Conservation (phyloP, 2,888 invertebrate genomes). For the Pandemis heparana region DNA sequence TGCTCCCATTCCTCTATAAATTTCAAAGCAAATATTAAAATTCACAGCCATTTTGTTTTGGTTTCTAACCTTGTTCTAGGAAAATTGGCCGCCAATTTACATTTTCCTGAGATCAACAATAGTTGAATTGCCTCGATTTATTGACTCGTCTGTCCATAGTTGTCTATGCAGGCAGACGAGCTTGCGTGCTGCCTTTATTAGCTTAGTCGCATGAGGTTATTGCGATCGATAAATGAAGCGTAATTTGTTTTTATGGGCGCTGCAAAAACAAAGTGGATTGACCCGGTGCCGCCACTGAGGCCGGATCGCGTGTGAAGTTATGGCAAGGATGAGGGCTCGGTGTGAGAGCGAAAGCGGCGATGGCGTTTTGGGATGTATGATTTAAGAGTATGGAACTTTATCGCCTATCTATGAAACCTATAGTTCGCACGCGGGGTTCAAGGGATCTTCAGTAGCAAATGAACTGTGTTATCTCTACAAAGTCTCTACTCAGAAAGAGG, state of each 20-base stretch:
- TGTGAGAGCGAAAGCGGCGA: constrained; percentile 22
- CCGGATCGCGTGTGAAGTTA: constrained; percentile 72
- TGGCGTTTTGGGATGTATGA: not conserved
- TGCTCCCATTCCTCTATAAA: too few relatives aligned
- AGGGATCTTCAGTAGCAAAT: too few relatives aligned
- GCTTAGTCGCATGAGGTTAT: constrained; percentile 76
- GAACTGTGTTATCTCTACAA: too few relatives aligned
- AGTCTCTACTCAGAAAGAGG: too few relatives aligned
- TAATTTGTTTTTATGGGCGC: constrained; percentile 79
- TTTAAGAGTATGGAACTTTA: too few relatives aligned
- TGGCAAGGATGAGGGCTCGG: constrained; percentile 46
- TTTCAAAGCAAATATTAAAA: too few relatives aligned
- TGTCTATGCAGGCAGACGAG: constrained; percentile 45
- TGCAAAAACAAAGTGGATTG: constrained; percentile 84
- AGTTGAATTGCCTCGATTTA: constrained; percentile 49
- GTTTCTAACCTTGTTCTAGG: too few relatives aligned
- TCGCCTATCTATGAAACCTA: too few relatives aligned
- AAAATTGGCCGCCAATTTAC: not conserved
- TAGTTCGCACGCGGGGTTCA: too few relatives aligned
- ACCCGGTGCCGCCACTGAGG: constrained; percentile 71
- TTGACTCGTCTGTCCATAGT: constrained; percentile 27
- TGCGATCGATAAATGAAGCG: constrained; percentile 79
- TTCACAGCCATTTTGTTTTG: too few relatives aligned
- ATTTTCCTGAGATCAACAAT: too few relatives aligned
- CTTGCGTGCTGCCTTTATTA: constrained; percentile 69